These are phyloP conservation scores for Xylocopa sonorina DNA, from an alignment of 1,140 invertebrate species.

Conservation along the genomic window DNA sequence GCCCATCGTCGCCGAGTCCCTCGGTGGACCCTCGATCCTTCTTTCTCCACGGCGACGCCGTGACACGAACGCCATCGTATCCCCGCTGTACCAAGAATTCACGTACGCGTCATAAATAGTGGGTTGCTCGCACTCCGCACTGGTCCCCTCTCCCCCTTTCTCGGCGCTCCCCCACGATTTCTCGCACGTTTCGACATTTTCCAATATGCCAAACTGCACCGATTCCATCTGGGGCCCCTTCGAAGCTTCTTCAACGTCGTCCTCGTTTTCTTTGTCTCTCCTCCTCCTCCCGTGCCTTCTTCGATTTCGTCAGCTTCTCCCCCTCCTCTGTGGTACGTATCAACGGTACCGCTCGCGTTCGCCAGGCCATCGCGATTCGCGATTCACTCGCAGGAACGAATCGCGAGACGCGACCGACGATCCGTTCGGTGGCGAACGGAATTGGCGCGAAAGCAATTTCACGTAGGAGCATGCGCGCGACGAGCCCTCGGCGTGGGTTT, in stretches of 20 bases:
- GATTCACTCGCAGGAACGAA: neutral
- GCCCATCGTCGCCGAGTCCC: conserved; percentile 10
- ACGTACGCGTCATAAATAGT: conserved; percentile 81
- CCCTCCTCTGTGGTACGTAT: neutral
- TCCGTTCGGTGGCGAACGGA: conserved; percentile 51
- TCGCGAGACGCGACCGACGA: neutral
- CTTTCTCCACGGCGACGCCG: conserved; percentile 48
- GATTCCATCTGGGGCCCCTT: conserved; percentile 77
- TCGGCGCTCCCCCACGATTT: conserved; percentile 47
- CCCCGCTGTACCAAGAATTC: conserved; percentile 76
- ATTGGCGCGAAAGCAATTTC: conserved; percentile 69
- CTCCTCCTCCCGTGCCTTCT: conserved; percentile 37
- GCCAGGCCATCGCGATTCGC: neutral
- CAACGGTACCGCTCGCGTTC: conserved; percentile 42
- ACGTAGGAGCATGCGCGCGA: conserved; percentile 66
- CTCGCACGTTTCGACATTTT: conserved; percentile 73
- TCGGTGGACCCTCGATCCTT: conserved; percentile 41
- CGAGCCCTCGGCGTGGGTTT: conserved; percentile 68
- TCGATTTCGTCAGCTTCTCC: neutral
- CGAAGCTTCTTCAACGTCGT: conserved; percentile 56
- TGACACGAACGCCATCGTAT: conserved; percentile 58
- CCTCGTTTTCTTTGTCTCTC: too few relatives aligned
- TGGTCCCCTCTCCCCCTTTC: neutral
- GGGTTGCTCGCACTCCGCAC: conserved; percentile 64
- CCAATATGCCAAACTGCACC: conserved; percentile 80